phyloP scores from a whole-genome alignment of 2,888 invertebrate species.

The Helicoverpa assulta region DNA sequence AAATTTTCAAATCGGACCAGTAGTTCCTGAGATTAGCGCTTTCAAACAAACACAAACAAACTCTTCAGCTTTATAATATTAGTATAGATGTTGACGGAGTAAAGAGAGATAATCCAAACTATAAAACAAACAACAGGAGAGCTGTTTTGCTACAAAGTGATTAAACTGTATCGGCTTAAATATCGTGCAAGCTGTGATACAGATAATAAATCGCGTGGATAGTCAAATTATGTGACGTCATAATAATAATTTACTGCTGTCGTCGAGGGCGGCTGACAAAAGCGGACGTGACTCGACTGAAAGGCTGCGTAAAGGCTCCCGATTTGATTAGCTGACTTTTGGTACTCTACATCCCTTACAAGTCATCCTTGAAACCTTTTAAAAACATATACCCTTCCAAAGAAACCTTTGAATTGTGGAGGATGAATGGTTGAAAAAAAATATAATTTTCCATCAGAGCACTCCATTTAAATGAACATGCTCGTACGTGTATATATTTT shows the following conservation, averaged over 20 bases:
- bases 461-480: constrained; percentile 4
- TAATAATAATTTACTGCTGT: constrained; percentile 61
- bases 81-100: neutral
- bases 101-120: constrained; percentile 19
- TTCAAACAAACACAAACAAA: no score
- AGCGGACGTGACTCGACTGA: constrained; percentile 63
- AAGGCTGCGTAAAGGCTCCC: constrained; percentile 46
- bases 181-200: constrained; percentile 41
- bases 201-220: constrained; percentile 57
- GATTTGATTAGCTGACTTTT: constrained; percentile 62
- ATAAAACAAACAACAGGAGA: constrained; percentile 2
- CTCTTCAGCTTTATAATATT: no score
- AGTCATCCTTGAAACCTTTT: constrained; percentile 55
- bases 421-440: constrained; percentile 32
- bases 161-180: constrained; percentile 47
- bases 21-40: no score
- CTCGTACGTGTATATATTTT: neutral
- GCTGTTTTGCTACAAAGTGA: constrained; percentile 17
- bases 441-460: constrained; percentile 21
- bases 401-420: constrained; percentile 27
- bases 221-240: constrained; percentile 62
- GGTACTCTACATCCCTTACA: constrained; percentile 48
- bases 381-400: constrained; percentile 32
- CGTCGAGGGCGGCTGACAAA: constrained; percentile 53
- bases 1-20: no score